These are phyloP conservation scores for Scaptomyza graminum DNA, from an alignment of 1,140 invertebrate genomes.

Conservation along the genomic window DNA sequence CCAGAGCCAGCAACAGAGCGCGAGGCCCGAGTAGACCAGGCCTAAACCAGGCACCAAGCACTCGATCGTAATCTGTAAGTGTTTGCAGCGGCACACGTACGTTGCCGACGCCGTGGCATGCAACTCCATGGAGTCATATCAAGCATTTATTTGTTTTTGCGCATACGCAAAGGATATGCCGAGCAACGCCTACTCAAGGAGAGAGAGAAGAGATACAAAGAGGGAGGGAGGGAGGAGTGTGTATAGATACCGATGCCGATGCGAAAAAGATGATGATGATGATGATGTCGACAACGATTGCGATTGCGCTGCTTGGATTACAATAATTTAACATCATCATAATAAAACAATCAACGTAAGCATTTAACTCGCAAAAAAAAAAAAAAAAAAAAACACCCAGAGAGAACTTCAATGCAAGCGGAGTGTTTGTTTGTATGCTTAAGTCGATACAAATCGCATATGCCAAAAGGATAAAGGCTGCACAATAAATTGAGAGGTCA, in stretches of 20 bases:
- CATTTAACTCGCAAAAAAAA: conserved; percentile 48
- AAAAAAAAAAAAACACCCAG: background rate
- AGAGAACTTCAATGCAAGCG: conserved; percentile 1
- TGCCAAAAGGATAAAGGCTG: conserved; percentile 79
- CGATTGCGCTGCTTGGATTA: conserved; percentile 82
- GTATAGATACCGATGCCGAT: conserved; percentile 18
- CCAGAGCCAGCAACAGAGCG: background rate
- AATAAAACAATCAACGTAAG: conserved; percentile 84
- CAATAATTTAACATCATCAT: conserved; percentile 84
- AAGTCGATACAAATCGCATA: conserved; percentile 78
- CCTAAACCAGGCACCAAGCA: conserved; percentile 26
- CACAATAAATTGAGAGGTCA: conserved; percentile 84
- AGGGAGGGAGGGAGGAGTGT: background rate
- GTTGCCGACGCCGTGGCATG: conserved; percentile 36
- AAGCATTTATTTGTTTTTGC: conserved; percentile 77
- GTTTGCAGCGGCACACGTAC: conserved; percentile 61
- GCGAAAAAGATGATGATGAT: conserved; percentile 53
- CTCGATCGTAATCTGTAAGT: conserved; percentile 81
- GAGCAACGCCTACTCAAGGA: conserved; percentile 62
- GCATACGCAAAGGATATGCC: conserved; percentile 78
- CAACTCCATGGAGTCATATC: conserved; percentile 23
- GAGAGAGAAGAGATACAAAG: conserved; percentile 1
- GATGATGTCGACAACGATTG: conserved; percentile 82
- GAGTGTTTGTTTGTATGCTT: conserved; percentile 53
- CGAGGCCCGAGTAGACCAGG: conserved; percentile 10